Evolutionary conservation across 1,140 invertebrate genomes (phyloP), one percentile per base, ranked within the genome.

Genomic region (Apolygus lucorum): DNA sequence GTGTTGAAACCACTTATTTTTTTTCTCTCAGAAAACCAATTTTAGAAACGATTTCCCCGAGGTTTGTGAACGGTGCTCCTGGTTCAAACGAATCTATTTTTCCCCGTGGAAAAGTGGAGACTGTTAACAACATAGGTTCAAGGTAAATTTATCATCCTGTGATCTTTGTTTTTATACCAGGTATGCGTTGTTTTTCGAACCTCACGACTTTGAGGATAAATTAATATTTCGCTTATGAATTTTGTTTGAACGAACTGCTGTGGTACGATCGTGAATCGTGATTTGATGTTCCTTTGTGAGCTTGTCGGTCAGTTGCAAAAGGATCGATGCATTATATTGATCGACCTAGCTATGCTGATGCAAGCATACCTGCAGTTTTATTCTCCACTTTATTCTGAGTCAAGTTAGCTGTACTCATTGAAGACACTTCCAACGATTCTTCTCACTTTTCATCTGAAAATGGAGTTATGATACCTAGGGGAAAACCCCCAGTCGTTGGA

Each of bases 101-200:
- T 59, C 54, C 13, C 22, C 28, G 17, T n/a, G 64, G 17, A 28
- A 66, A 66, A 66, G 64, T 66, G 64, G 64, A 66, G 64, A 66
- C 64, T 34, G 29, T 66, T 34, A 34, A 29, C 64, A 66, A 66
- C 27, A 66, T 66, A 66, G 64, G 64, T 66, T 66, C 64, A 2
- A 66, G 64, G 64, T 66, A 66, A 59, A 59, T 24, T 22, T 24
- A 8, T 11, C 54, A 17, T 49, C 34, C 17, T 49, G 8, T 49
- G 34, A 17, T 17, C 8, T 17, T 8, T 49, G 17, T 49, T 49
- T 8, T 11, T 17, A 49, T 49, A 49, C 34, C 17, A 49, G 8
- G 34, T 49, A 49, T 11, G 17, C n/a, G 17, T 17, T 24, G 54
- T 62, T 62, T 13, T 62, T 62, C 24, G 54, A 4, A 11, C 22